phyloP scores from a whole-genome alignment of 2,113 vertebrate genomes.

The Larimichthys polyactis region DNA sequence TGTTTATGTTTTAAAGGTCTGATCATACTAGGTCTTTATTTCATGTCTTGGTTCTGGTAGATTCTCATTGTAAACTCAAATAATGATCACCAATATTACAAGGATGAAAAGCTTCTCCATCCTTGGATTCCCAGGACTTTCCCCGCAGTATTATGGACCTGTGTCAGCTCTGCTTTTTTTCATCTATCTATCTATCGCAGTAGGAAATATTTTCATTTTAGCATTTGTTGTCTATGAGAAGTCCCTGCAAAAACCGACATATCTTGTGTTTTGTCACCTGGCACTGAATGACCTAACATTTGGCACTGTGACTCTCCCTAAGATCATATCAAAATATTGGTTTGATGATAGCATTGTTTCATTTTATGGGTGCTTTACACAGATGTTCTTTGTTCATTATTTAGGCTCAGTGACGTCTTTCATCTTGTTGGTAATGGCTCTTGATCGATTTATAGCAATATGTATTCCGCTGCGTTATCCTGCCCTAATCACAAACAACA shows the following conservation, averaged over 20 bases:
- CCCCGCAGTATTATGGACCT: conserved; percentile 53
- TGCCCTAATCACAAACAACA: conserved; percentile 67
- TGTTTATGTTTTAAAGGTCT: background rate
- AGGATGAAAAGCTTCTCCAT: conserved; percentile 58
- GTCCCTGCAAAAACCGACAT: conserved; percentile 78
- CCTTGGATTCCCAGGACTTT: conserved; percentile 78
- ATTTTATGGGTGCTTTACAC: conserved; percentile 72
- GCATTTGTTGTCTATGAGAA: conserved; percentile 66
- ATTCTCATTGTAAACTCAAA: background rate
- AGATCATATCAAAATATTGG: conserved; percentile 77
- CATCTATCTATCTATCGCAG: conserved; percentile 64
- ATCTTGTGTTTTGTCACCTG: conserved; percentile 81
- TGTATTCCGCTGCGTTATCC: conserved; percentile 76
- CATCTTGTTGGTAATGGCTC: conserved; percentile 76
- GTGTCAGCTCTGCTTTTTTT: conserved; percentile 66
- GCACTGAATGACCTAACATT: conserved; percentile 78
- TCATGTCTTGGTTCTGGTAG: background rate
- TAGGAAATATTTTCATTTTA: conserved; percentile 77
- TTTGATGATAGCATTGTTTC: conserved; percentile 55
- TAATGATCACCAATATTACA: conserved; percentile 31
- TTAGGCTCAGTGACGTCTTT: conserved; percentile 74
- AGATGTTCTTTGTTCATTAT: conserved; percentile 82
- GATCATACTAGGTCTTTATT: background rate
- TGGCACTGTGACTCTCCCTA: conserved; percentile 75
- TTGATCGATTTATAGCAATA: conserved; percentile 78